phyloP scores from a whole-genome alignment of 2,797 vertebrate species.

The Sebastes baramenuke region DNA sequence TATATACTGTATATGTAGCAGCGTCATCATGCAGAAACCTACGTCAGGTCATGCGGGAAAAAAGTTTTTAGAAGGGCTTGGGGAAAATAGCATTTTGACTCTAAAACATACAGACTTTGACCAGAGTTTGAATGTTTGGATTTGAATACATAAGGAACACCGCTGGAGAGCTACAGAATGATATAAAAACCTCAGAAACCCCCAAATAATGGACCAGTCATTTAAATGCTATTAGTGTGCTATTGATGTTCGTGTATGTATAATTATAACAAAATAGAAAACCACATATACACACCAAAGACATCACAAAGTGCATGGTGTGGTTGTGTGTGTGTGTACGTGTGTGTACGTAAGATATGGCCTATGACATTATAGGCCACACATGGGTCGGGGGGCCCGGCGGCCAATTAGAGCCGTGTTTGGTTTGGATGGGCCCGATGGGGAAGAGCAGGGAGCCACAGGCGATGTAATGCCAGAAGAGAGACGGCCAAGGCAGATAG shows the following conservation, averaged over 20 bases:
- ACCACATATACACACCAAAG: neutral
- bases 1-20: no score
- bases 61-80: no score
- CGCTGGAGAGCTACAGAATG: no score
- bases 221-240: neutral
- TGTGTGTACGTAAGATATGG: neutral
- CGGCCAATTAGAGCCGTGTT: slow-evolving; percentile 60
- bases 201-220: no score
- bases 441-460: slow-evolving; percentile 54
- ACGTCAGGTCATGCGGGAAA: no score
- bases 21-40: no score
- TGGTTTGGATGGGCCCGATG: slow-evolving; percentile 56
- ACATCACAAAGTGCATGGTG: neutral
- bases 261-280: neutral
- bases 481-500: slow-evolving; percentile 66
- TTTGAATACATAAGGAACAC: no score
- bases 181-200: no score
- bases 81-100: no score
- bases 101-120: no score
- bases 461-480: slow-evolving; percentile 63
- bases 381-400: slow-evolving; percentile 16
- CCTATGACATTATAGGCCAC: slow-evolving; percentile 47
- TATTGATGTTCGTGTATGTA: neutral
- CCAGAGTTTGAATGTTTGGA: no score
- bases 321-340: neutral